These are phyloP conservation scores for Argyrosomus japonicus DNA, from an alignment of 2,113 vertebrate species.

Conservation along the genomic window DNA sequence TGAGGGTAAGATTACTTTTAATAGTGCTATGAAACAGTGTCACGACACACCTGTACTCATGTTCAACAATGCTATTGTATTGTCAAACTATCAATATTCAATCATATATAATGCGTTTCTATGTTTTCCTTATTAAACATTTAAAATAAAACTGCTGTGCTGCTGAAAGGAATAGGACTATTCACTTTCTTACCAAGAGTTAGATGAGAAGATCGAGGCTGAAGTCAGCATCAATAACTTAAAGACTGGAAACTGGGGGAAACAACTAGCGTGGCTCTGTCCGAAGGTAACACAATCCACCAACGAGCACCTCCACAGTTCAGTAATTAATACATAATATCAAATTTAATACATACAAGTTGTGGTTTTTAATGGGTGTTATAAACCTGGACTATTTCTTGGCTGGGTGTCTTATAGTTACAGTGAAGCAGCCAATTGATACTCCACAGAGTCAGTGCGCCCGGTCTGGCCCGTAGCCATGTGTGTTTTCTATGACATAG, in stretches of 20 bases:
- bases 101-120: not conserved
- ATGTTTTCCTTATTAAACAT: not conserved
- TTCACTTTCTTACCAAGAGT: not conserved
- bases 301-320: not conserved
- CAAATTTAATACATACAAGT: too few species aligned
- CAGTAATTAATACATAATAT: not conserved
- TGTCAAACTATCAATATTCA: not conserved
- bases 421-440: not conserved
- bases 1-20: not conserved
- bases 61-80: not conserved
- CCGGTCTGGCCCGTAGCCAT: not conserved
- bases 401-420: not conserved
- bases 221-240: not conserved
- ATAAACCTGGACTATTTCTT: too few species aligned
- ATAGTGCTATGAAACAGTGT: not conserved
- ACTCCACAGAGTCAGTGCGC: not conserved
- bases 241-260: not conserved
- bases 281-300: not conserved
- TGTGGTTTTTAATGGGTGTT: too few species aligned
- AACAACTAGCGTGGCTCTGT: not conserved
- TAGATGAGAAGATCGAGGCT: not conserved
- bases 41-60: too few species aligned
- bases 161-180: not conserved
- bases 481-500: too few species aligned
- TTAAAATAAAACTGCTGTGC: not conserved